Evolutionary conservation across 2,797 vertebrate species (phyloP).

Genomic region (Anguilla marmorata): DNA sequence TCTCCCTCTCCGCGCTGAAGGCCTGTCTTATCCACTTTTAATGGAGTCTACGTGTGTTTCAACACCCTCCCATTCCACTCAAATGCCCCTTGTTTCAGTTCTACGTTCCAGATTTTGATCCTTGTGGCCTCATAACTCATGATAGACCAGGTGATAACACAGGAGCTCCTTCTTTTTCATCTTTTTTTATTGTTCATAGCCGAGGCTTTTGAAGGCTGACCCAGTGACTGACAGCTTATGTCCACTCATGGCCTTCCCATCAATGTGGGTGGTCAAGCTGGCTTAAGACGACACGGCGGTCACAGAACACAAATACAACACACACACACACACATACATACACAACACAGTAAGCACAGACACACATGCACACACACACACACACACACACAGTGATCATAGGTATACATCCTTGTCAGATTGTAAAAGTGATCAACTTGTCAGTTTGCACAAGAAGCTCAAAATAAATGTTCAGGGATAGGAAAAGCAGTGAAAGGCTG

Average conservation of each 20-base stretch:
- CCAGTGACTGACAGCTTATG: constrained; percentile 51
- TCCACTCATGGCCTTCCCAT: constrained; percentile 40
- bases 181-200: constrained; percentile 44
- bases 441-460: no score
- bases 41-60: neutral
- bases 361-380: neutral
- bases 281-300: neutral
- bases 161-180: constrained; percentile 10
- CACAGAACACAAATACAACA: neutral
- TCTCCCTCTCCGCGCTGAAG: neutral
- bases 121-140: neutral
- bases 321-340: neutral
- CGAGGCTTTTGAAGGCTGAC: constrained; percentile 42
- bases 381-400: neutral
- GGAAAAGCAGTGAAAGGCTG: no score
- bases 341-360: neutral
- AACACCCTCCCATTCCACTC: constrained; percentile 22
- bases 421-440: no score
- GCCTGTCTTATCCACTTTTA: neutral
- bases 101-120: neutral
- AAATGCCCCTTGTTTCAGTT: neutral
- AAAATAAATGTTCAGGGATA: no score
- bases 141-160: neutral
- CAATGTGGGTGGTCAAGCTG: constrained; percentile 51
- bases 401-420: no score